Conservation (phyloP, 92 coral and sea anemone species). For the Umimayanthus chanpuru region DNA sequence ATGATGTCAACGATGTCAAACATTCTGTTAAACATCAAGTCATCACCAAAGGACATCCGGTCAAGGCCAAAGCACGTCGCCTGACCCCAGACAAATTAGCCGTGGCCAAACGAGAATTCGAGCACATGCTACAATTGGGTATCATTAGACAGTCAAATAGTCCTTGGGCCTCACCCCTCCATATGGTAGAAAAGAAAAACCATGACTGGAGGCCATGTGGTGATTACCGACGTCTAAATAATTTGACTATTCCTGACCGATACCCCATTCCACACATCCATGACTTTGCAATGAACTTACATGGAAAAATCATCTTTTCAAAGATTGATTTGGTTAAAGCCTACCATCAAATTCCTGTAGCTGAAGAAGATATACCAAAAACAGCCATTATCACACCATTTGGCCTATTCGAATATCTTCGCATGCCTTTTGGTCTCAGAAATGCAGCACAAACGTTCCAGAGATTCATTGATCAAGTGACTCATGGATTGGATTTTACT, state of each 20-base stretch:
- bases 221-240: conserved; percentile 24
- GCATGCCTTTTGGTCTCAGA: conserved; percentile 28
- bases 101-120: conserved; percentile 20
- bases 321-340: conserved; percentile 24
- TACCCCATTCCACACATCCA: conserved; percentile 40
- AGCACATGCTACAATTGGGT: background rate
- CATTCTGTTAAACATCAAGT: conserved; percentile 1
- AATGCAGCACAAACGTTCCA: conserved; percentile 38
- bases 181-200: conserved; percentile 27
- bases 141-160: conserved; percentile 23
- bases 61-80: conserved; percentile 10
- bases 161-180: conserved; percentile 29
- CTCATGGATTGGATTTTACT: conserved; percentile 24
- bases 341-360: conserved; percentile 38
- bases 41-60: conserved; percentile 17
- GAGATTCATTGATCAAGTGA: conserved; percentile 29
- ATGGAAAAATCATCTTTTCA: conserved; percentile 32
- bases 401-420: conserved; percentile 20
- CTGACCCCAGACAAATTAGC: conserved; percentile 21
- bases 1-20: background rate
- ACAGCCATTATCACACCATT: conserved; percentile 36
- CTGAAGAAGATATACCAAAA: conserved; percentile 26
- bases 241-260: conserved; percentile 11
- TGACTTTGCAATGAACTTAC: conserved; percentile 24
- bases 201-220: conserved; percentile 42